These are phyloP conservation scores for Megalops cyprinoides DNA, from an alignment of 2,797 vertebrate genomes.

Conservation along the genomic window DNA sequence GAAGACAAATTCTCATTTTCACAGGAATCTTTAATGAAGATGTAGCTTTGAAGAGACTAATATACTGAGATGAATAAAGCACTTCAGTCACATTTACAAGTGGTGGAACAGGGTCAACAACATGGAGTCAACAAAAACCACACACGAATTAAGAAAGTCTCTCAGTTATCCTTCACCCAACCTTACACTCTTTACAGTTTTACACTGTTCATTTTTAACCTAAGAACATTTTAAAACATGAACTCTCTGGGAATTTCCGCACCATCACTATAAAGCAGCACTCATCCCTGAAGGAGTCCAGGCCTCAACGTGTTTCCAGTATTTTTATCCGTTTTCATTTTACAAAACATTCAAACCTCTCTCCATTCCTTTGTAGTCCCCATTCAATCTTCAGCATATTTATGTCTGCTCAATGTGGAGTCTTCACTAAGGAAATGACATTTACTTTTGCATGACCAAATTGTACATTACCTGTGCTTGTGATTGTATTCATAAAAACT, in stretches of 20 bases:
- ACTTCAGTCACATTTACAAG: slow-evolving; percentile 26
- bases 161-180: slow-evolving; percentile 1
- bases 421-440: slow-evolving; percentile 25
- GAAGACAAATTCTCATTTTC: slow-evolving; percentile 23
- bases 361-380: slow-evolving; percentile 39
- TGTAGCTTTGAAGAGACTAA: slow-evolving; percentile 18
- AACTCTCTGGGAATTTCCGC: slow-evolving; percentile 57
- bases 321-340: slow-evolving; percentile 57
- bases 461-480: slow-evolving; percentile 35
- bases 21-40: slow-evolving; percentile 29
- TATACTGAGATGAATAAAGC: slow-evolving; percentile 12
- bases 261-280: not conserved
- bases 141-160: not conserved
- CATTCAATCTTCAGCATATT: slow-evolving; percentile 46
- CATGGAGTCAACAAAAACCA: slow-evolving; percentile 16
- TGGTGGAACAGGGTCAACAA: slow-evolving; percentile 14
- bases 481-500: slow-evolving; percentile 29
- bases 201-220: slow-evolving; percentile 61
- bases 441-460: slow-evolving; percentile 30
- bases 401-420: slow-evolving; percentile 37
- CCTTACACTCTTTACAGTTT: slow-evolving; percentile 30
- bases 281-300: slow-evolving; percentile 60
- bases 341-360: slow-evolving; percentile 56
- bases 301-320: slow-evolving; percentile 54
- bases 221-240: slow-evolving; percentile 67